Evolutionary conservation across 2,113 vertebrate genomes (phyloP).

Genomic region (Maylandia zebra): DNA sequence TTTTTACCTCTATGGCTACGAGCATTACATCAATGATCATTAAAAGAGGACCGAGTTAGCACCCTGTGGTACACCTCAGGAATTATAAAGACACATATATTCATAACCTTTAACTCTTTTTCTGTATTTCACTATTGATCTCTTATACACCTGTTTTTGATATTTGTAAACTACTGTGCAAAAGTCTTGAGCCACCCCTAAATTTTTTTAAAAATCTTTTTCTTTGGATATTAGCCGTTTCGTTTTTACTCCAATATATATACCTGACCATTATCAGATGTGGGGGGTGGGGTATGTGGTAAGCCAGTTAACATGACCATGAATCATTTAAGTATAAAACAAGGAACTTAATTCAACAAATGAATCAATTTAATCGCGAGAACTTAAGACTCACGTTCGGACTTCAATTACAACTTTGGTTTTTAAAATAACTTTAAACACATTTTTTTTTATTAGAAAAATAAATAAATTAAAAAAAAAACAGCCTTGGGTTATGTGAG

Average conservation of each 20-base stretch:
- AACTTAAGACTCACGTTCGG: accelerated
- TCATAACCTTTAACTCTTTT: neutral
- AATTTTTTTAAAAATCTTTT: accelerated
- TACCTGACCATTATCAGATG: neutral
- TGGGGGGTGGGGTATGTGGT: neutral
- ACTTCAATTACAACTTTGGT: neutral
- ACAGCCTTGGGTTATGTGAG: accelerated
- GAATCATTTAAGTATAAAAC: neutral
- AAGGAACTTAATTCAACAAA: neutral
- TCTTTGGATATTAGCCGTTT: neutral
- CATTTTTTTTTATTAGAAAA: neutral
- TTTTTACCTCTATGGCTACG: neutral
- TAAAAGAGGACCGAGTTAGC: neutral
- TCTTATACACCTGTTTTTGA: neutral
- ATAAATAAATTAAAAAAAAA: neutral
- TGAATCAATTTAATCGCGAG: neutral
- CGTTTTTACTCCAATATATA: accelerated
- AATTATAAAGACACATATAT: neutral
- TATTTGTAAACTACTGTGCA: neutral
- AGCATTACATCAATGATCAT: neutral
- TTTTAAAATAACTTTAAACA: neutral
- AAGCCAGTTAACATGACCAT: neutral
- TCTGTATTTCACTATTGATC: neutral
- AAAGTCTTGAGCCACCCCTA: neutral
- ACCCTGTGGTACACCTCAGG: neutral